Evolutionary conservation across 2,113 vertebrate genomes (phyloP), one percentile per base, ranked within the genome.

Genomic region (Naja naja): DNA sequence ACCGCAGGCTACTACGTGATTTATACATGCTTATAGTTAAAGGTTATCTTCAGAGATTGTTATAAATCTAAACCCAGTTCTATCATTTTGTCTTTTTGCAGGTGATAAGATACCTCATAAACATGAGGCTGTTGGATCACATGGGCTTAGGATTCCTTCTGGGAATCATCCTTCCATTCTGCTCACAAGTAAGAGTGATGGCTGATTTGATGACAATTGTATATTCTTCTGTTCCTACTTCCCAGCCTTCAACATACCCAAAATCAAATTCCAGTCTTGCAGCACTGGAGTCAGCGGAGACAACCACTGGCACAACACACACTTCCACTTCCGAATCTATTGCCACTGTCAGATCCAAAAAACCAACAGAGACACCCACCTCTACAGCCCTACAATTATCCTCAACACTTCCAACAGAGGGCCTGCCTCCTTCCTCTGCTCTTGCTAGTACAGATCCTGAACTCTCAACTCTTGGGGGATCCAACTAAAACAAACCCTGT

Each of bases 401-500:
- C 34, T 90, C 95, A 49, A 85, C 91, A 25, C 34, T 0, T 34
- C 69, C 92, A n/a, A 90, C 0, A 12, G 94, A 95, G 47, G 25
- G 20, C 11, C 81, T 64, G 1, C 91, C 87, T 10, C 2, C 91
- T 56, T 90, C 90, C 7, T 34, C 69, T 1, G 8, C 90, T 27
- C 90, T 1, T 8, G 81, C 92, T 1, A 56, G 34, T 2, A 47
- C 81, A 43, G 12, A 16, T 0, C 93, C 30, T 89, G 96, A 49
- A 54, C 1, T 0, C 0, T 27, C 91, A 90, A 94, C 89, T 2
- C 92, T 47, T 89, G 95, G 93, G 88, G 94, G 88, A 91, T 88
- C 96, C 90, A 52, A 91, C 95, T 56, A 96, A 95, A 95, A 93
- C 58, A 96, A 97, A 55, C 85, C 47, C 7, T 98, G 98, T 58